Base-by-base conservation (phyloP, 1,140 invertebrate genomes). In the Neodiprion fabricii region DNA sequence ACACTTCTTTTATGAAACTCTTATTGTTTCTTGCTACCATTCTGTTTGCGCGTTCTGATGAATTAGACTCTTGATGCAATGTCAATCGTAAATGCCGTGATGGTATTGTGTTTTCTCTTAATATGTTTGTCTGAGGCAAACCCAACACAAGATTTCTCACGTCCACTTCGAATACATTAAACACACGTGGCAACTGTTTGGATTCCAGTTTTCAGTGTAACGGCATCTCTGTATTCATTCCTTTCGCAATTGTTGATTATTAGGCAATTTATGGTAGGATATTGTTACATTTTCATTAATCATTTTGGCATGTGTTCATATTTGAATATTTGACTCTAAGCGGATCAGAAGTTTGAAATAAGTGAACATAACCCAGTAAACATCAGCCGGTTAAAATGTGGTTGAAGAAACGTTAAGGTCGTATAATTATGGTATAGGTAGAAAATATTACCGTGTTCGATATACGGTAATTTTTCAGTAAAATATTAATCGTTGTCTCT, bases 211-310 rank as follows among this genome's bases (percentile, higher is more conserved):
- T 17, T 76, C 76, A 48, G 48, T 73, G 73, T 76, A 71, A 67
- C 70, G 65, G 17, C 76, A 75, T 74, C 61, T 75, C 48, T 74
- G 8, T 48, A 79, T 75, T 76, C 78, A 79, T 17, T 77, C 73
- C 67, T 72, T 61, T 47, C 74, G 72, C 5, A 72, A n/a, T 12
- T 68, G 69, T 48, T 73, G 71, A 61, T 9, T 48, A 72, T 75
- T 79, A 8, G 78, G 78, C 70, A 79, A 79, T 21, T 72, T 48
- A 71, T 79, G 78, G 14, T 77, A 79, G 49, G 61, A 74, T 72
- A 79, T 73, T 1, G 69, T 72, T 21, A 74, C 69, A n/a, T 72
- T 71, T 8, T 49, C 72, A 47, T 21, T 73, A 67, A 75, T 79
- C 1, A 76, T 79, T 67, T 75, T 75, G 12, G 69, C 74, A 70